Base-by-base conservation (phyloP, 2,888 invertebrate species). In the Lepidochrysops patricia region DNA sequence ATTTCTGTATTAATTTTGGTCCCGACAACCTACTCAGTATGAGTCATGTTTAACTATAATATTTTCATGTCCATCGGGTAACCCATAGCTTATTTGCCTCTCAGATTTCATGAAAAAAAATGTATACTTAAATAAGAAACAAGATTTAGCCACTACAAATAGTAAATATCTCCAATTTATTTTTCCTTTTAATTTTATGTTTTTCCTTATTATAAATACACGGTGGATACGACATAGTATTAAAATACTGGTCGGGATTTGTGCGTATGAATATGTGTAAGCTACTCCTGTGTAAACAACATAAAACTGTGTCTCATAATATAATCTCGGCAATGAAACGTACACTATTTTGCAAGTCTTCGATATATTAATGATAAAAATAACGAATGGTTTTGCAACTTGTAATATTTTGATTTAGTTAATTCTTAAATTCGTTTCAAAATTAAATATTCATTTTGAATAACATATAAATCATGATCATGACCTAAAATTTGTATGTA, bases 301-400 rank as follows among this genome's bases (percentile, higher is more conserved):
- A 27, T 32, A 58, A 58, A 58, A 58, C 34, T 12, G 49, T 58
- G 50, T 58, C 49, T 58, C 49, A 58, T 58, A 58, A 58, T 49
- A 58, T 58, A 58, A 58, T 49, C 58, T n/a, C 29, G 9, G 58
- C 49, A 13, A 4, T n/a, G 49, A n/a, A 15, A 58, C 12, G 32
- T 32, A 12, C 19, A 32, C 6, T 34, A 26, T 52, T 58, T 35
- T 56, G 57, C 37, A 60, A 61, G 37, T 58, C 37, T 54, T 57
- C 60, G 66, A 60, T 52, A 60, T 61, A 58, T 43, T 19, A 32
- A 0, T 23, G 19, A 6, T 6, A 9, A 43, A 43, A 4, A 43
- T 19, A 43, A 19, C 43, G 43, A 7, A 35, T 13, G 35, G 13
- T 4, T n/a, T n/a, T 34, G 4, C 2, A n/a, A n/a, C n/a, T n/a